These are phyloP conservation scores for Amblyraja radiata DNA, from an alignment of 2,797 vertebrate genomes.

Conservation along the genomic window DNA sequence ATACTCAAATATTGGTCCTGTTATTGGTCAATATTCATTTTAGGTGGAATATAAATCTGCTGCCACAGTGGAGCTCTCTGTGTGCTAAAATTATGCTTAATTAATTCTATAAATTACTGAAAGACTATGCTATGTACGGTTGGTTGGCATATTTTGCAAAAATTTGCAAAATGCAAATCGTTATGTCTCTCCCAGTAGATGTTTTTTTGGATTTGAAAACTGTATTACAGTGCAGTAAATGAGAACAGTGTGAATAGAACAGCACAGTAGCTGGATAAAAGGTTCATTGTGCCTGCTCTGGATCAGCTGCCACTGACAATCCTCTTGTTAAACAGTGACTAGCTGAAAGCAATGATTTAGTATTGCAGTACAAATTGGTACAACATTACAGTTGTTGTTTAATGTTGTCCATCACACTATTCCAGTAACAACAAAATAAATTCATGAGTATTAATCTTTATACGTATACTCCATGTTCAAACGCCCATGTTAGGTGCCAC, in stretches of 20 bases:
- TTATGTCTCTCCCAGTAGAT: neutral
- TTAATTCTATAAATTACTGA: neutral
- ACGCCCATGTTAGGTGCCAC: too few relatives aligned
- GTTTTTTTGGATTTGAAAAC: neutral
- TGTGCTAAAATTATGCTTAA: neutral
- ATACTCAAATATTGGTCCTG: neutral
- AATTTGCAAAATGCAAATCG: neutral
- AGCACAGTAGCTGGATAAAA: neutral
- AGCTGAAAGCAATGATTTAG: conserved; percentile 19
- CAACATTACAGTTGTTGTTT: neutral
- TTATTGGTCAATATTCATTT: neutral
- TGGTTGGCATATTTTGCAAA: neutral
- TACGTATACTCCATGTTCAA: neutral
- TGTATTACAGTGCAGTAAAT: neutral
- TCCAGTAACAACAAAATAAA: too few relatives aligned
- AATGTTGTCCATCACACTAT: neutral
- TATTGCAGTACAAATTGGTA: conserved; percentile 24
- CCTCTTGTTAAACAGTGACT: neutral
- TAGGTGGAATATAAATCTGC: neutral
- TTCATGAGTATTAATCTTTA: neutral
- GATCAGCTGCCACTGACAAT: conserved; percentile 8
- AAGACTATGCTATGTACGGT: neutral
- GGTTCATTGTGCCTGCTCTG: neutral
- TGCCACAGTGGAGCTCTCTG: neutral
- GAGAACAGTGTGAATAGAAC: neutral